Conservation (phyloP, 2,113 vertebrate genomes). For the Gorsachius goisagi region DNA sequence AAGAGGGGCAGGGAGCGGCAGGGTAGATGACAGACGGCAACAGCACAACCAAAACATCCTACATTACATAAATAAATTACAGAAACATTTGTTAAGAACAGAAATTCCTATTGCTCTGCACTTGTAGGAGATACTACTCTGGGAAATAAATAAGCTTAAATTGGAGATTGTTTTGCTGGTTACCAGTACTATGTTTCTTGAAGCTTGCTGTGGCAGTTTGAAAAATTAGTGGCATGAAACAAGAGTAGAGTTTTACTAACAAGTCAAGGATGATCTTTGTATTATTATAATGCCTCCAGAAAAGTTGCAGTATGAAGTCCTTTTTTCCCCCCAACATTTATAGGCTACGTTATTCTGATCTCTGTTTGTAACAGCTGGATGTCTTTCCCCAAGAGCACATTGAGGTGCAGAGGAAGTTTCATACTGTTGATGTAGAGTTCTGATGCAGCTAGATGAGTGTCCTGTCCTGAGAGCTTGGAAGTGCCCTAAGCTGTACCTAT, state of each 20-base stretch:
- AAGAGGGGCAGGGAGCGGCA: not conserved
- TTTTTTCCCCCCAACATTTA: too few species aligned
- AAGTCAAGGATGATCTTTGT: not conserved
- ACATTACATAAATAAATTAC: accelerated
- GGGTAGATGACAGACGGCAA: not conserved
- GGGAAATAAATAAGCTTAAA: not conserved
- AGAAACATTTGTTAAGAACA: not conserved
- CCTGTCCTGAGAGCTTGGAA: not conserved
- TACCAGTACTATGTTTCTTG: not conserved
- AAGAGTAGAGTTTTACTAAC: not conserved
- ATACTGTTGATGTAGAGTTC: not conserved
- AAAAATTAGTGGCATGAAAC: not conserved
- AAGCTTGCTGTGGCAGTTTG: not conserved
- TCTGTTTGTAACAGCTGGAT: not conserved
- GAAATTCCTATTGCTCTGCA: not conserved
- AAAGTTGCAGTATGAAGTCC: not conserved
- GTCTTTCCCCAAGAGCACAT: not conserved
- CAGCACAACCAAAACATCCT: not conserved
- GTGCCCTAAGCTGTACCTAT: not conserved
- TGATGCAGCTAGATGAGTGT: too few species aligned
- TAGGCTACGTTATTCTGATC: not conserved
- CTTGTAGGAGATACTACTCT: not conserved
- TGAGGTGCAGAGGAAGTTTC: not conserved
- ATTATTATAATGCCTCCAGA: not conserved
- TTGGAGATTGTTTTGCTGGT: not conserved